Percentiles rank a stretch among this genome's conserved stretches.
These are phyloP conservation scores for Acromyrmex heyeri DNA, from an alignment of 1,140 invertebrate genomes.

Conservation along the genomic window DNA sequence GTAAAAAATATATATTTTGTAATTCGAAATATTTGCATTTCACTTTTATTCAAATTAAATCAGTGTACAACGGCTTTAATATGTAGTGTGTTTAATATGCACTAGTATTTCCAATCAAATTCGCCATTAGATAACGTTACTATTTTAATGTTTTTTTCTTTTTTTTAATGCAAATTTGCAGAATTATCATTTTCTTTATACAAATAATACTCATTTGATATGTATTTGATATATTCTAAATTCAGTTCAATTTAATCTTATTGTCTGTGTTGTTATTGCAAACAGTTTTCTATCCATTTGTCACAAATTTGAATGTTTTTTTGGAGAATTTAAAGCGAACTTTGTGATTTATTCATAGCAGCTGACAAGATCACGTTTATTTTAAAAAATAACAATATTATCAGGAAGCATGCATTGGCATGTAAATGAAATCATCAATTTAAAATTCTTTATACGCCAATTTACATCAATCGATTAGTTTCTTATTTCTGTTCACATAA, in stretches of 20 bases:
- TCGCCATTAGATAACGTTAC: neutral
- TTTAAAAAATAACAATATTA: slow-evolving; percentile 39
- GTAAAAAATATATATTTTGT: too few relatives aligned
- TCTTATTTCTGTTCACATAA: slow-evolving; percentile 12
- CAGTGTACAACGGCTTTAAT: too few relatives aligned
- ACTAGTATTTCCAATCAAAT: too few relatives aligned
- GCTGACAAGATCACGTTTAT: neutral
- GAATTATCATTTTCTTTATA: neutral
- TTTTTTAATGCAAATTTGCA: neutral
- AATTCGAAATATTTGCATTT: too few relatives aligned
- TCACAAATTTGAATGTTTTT: neutral
- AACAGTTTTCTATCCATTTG: neutral
- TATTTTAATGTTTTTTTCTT: slow-evolving; percentile 4
- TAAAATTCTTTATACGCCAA: slow-evolving; percentile 8
- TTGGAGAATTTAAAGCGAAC: neutral
- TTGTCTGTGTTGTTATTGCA: neutral
- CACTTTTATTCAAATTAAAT: too few relatives aligned
- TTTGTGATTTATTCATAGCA: neutral
- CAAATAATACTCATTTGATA: neutral
- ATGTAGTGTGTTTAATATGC: too few relatives aligned
- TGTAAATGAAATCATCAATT: slow-evolving; percentile 29
- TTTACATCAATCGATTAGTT: slow-evolving; percentile 2
- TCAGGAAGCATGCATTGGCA: neutral
- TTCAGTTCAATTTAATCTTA: neutral
- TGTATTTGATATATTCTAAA: neutral